Percentiles rank a stretch among this genome's conserved stretches.
Evolutionary conservation across 1,140 invertebrate species (phyloP).

Genomic region (Drosophila arizonae): DNA sequence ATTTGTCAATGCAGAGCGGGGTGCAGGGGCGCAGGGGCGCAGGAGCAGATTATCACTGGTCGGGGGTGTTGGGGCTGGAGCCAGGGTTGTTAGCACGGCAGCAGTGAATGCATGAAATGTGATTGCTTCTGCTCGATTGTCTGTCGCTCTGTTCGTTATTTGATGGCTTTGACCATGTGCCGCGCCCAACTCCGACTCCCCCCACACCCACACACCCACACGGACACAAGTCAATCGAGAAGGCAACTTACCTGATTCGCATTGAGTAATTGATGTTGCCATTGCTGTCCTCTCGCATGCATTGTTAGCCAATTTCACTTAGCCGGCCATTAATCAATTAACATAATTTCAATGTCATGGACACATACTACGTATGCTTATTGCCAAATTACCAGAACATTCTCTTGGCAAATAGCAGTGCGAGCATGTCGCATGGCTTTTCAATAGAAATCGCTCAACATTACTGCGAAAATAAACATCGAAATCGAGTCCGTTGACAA

Average conservation of each 20-base stretch:
- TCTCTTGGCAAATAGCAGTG: background rate
- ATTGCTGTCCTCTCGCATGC: slow-evolving; percentile 16
- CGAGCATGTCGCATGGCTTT: background rate
- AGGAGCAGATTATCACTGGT: slow-evolving; percentile 7
- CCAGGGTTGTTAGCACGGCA: slow-evolving; percentile 23
- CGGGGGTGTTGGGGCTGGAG: background rate
- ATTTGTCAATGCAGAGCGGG: slow-evolving; percentile 27
- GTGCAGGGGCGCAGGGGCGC: background rate
- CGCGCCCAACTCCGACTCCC: slow-evolving; percentile 14
- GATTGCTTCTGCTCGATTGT: slow-evolving; percentile 29
- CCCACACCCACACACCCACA: background rate
- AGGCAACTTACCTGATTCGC: slow-evolving; percentile 42
- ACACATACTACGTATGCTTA: background rate
- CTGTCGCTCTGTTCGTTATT: slow-evolving; percentile 17
- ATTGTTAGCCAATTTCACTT: slow-evolving; percentile 14
- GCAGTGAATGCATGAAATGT: slow-evolving; percentile 33
- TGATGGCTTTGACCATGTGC: slow-evolving; percentile 41
- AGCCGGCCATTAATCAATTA: slow-evolving; percentile 29
- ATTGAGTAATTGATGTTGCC: slow-evolving; percentile 69
- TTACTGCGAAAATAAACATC: background rate
- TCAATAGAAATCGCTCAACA: slow-evolving; percentile 12
- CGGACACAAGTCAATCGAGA: background rate
- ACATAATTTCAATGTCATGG: slow-evolving; percentile 50
- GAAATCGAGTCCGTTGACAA: background rate
- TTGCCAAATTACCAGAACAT: background rate